These are phyloP conservation scores for Engystomops pustulosus DNA, from an alignment of 2,113 vertebrate species.

Conservation along the genomic window DNA sequence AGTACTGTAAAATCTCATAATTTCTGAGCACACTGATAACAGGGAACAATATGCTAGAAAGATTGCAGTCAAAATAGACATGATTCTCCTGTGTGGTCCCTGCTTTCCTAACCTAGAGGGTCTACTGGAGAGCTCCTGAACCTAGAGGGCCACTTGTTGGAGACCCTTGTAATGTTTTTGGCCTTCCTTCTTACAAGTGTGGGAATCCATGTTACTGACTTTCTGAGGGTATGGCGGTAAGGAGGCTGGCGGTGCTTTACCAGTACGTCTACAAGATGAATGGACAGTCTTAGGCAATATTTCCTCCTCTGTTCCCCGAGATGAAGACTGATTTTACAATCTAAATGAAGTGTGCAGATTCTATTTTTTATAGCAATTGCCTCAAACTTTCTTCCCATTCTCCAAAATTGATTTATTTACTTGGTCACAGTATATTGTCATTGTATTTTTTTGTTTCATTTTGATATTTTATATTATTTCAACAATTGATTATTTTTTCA, in stretches of 20 bases:
- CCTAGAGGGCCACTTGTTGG: not conserved
- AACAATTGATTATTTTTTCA: not conserved
- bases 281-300: conserved; percentile 9
- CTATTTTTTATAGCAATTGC: not conserved
- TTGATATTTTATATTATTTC: not conserved
- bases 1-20: too few relatives aligned
- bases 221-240: not conserved
- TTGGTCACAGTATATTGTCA: conserved; percentile 12
- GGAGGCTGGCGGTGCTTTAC: not conserved
- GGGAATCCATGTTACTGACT: not conserved
- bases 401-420: conserved; percentile 35
- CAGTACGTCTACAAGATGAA: conserved; percentile 16
- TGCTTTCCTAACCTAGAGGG: too few relatives aligned
- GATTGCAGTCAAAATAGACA: too few relatives aligned
- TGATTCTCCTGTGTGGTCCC: too few relatives aligned
- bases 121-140: not conserved
- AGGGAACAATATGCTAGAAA: too few relatives aligned
- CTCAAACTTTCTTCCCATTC: not conserved
- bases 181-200: not conserved
- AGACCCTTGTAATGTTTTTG: not conserved
- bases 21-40: too few relatives aligned
- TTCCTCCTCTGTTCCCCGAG: conserved; percentile 26
- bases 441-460: not conserved
- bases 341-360: conserved; percentile 19
- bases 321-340: not conserved